Conservation (phyloP, 2,113 vertebrate genomes). For the Thermophis baileyi region DNA sequence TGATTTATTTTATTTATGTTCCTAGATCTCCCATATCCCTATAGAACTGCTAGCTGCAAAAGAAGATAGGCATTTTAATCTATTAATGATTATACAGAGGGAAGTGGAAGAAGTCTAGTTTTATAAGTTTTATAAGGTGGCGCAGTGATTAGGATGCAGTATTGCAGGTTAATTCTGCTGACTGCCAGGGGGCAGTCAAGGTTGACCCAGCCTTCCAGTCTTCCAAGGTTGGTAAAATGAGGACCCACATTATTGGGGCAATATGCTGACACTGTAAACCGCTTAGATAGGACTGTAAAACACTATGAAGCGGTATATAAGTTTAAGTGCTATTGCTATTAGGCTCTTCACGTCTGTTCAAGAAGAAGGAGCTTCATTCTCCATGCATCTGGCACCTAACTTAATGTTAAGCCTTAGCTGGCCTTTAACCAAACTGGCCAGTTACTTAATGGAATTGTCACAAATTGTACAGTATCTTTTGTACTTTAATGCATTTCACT, state of each 20-base stretch:
- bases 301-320: too few relatives aligned
- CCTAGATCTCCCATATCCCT: neutral
- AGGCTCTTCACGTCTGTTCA: neutral
- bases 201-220: too few relatives aligned
- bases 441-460: neutral
- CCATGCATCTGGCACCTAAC: neutral
- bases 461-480: neutral
- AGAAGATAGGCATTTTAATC: neutral
- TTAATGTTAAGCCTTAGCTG: neutral
- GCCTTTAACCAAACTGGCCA: neutral
- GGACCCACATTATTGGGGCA: too few relatives aligned
- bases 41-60: neutral
- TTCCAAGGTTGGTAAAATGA: too few relatives aligned
- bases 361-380: neutral
- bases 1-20: neutral
- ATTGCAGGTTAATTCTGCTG: too few relatives aligned
- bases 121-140: neutral
- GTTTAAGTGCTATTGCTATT: too few relatives aligned
- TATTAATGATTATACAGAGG: neutral
- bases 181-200: too few relatives aligned
- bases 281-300: too few relatives aligned
- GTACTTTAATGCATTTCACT: neutral
- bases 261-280: too few relatives aligned
- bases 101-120: neutral
- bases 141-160: too few relatives aligned